Conservation (phyloP, 2,797 vertebrate genomes). For the Alosa sapidissima region DNA sequence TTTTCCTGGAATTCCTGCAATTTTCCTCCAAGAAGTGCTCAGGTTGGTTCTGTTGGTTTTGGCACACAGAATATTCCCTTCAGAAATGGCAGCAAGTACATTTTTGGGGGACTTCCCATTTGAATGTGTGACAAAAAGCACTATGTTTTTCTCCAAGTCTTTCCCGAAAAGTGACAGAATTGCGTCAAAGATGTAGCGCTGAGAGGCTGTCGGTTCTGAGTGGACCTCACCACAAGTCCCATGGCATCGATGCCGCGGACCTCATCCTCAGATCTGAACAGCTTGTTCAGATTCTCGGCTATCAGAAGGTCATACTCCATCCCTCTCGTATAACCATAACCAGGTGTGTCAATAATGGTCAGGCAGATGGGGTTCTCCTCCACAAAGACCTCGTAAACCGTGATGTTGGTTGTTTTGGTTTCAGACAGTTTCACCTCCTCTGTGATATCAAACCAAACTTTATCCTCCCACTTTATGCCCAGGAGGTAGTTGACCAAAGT, state of each 20-base stretch:
- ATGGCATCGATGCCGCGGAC: constrained; percentile 44
- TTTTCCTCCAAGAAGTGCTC: constrained; percentile 48
- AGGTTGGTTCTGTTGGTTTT: constrained; percentile 27
- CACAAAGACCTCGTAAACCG: constrained; percentile 45
- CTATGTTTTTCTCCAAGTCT: constrained; percentile 39
- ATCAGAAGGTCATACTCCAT: constrained; percentile 30
- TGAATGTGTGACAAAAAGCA: constrained; percentile 35
- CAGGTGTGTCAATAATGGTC: constrained; percentile 58
- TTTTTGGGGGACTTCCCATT: constrained; percentile 22
- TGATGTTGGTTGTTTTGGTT: constrained; percentile 22
- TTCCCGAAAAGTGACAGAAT: constrained; percentile 40
- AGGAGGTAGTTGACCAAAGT: constrained; percentile 42
- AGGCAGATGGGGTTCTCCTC: constrained; percentile 41
- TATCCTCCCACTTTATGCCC: constrained; percentile 41
- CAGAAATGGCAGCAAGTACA: constrained; percentile 33
- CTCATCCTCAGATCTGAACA: constrained; percentile 35
- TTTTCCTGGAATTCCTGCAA: constrained; percentile 24
- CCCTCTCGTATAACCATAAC: constrained; percentile 46
- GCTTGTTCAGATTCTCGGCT: constrained; percentile 21
- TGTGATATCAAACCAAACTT: constrained; percentile 40
- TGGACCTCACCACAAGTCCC: constrained; percentile 43
- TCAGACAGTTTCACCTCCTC: constrained; percentile 18
- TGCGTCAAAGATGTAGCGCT: constrained; percentile 37
- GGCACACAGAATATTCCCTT: constrained; percentile 23
- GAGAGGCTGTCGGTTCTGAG: constrained; percentile 25